Conservation (phyloP, 1,140 invertebrate genomes). For the Gerris buenoi region DNA sequence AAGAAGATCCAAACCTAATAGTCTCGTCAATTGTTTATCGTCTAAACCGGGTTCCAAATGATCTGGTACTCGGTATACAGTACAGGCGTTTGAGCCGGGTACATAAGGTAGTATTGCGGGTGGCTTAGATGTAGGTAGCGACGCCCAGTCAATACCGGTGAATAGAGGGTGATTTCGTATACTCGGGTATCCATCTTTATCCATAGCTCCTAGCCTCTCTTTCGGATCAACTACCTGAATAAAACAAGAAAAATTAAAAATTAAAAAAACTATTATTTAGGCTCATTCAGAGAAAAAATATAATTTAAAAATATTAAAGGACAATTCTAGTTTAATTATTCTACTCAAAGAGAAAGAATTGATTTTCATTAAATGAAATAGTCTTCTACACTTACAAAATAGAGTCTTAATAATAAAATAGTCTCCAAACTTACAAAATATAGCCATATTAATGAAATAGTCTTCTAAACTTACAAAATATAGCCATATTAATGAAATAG, state of each 20-base stretch:
- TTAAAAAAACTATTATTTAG: no score
- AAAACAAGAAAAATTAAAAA: slow-evolving; percentile 14
- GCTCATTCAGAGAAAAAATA: no score
- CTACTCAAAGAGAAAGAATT: no score
- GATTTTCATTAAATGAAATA: no score
- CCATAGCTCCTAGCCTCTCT: slow-evolving; percentile 68
- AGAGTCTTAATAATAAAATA: no score
- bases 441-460: no score
- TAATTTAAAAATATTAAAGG: no score
- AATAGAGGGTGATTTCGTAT: slow-evolving; percentile 80
- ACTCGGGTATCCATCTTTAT: slow-evolving; percentile 57
- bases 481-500: no score
- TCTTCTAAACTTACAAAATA: no score
- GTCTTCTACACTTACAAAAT: no score
- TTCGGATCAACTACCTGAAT: slow-evolving; percentile 50
- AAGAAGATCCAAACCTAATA: slow-evolving; percentile 41
- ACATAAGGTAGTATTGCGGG: slow-evolving; percentile 73
- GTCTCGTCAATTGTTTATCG: slow-evolving; percentile 55
- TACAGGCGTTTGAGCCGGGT: slow-evolving; percentile 33
- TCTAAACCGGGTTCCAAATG: slow-evolving; percentile 72
- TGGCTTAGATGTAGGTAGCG: slow-evolving; percentile 49
- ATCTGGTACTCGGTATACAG: slow-evolving; percentile 40
- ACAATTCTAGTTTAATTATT: no score
- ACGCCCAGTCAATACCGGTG: slow-evolving; percentile 54
- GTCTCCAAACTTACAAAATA: no score